A percentile compares a stretch with the other conserved stretches of the same genome.
phyloP scores from a whole-genome alignment of 2,888 invertebrate species.

The Perizoma affinitatum region DNA sequence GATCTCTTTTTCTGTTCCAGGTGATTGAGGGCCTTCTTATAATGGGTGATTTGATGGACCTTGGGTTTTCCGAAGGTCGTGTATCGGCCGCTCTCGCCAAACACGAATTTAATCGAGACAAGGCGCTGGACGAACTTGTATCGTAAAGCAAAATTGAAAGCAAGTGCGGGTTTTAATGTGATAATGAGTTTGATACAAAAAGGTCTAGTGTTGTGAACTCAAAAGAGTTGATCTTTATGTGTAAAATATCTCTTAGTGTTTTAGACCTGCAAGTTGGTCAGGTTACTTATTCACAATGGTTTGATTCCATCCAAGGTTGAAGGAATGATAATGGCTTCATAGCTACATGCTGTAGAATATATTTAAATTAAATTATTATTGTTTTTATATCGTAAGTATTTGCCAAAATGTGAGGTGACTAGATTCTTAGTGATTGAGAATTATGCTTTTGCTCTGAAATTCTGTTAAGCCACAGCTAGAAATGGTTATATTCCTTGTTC shows the following conservation, averaged over 20 bases:
- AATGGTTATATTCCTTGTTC: neutral
- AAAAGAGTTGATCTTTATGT: conserved; percentile 12
- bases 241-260: conserved; percentile 1
- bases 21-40: conserved; percentile 93
- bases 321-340: conserved; percentile 13
- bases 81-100: conserved; percentile 90
- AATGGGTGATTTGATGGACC: conserved; percentile 90
- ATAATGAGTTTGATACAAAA: conserved; percentile 26
- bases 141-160: conserved; percentile 75
- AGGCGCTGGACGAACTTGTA: conserved; percentile 92
- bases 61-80: conserved; percentile 91
- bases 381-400: conserved; percentile 10
- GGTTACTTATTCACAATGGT: conserved; percentile 17
- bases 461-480: neutral
- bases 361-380: conserved; percentile 12
- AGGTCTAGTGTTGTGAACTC: conserved; percentile 9
- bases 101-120: conserved; percentile 92
- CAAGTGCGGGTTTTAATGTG: conserved; percentile 23
- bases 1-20: conserved; percentile 63
- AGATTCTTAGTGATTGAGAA: neutral
- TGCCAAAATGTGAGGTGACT: conserved; percentile 12
- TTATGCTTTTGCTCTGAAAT: neutral
- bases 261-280: neutral
- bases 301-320: conserved; percentile 32
- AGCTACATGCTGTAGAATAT: conserved; percentile 11